Conservation (phyloP, 2,888 invertebrate genomes). For the Drosophila quinaria region DNA sequence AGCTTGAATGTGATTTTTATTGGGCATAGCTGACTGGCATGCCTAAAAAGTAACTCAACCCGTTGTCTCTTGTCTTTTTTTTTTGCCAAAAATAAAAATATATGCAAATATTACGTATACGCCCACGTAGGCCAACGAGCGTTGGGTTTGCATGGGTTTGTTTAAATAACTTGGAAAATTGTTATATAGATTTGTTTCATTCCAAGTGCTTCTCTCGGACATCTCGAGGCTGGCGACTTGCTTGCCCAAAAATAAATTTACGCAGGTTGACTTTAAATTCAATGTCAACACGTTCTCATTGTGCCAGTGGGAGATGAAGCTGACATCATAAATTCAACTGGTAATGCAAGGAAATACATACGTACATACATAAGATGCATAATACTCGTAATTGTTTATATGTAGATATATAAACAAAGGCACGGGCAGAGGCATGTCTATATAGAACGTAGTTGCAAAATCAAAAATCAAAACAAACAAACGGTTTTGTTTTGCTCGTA, state of each 20-base stretch:
- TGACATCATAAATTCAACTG: slow-evolving; percentile 64
- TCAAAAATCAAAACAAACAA: slow-evolving; percentile 52
- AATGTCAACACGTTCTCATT: slow-evolving; percentile 61
- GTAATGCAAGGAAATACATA: slow-evolving; percentile 29
- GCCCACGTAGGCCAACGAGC: slow-evolving; percentile 28
- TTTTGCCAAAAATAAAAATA: slow-evolving; percentile 20
- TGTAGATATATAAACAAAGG: not conserved
- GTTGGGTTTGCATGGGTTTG: not conserved
- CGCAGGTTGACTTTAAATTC: slow-evolving; percentile 40
- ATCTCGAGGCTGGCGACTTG: not conserved
- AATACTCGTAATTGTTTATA: not conserved
- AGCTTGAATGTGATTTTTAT: slow-evolving; percentile 57
- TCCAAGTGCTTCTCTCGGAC: slow-evolving; percentile 12
- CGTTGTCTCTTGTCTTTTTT: not conserved
- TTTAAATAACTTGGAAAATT: not conserved
- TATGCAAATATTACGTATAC: slow-evolving; percentile 46
- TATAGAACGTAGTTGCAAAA: slow-evolving; percentile 45
- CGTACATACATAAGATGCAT: slow-evolving; percentile 10
- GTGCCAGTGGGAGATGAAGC: slow-evolving; percentile 39
- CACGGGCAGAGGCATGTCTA: not conserved
- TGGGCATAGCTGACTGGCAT: slow-evolving; percentile 53
- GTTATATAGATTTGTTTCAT: not conserved
- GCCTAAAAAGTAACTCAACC: slow-evolving; percentile 42
- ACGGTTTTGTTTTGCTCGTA: slow-evolving; percentile 53
- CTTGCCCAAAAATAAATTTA: slow-evolving; percentile 37